Conservation (phyloP, 1,140 invertebrate species). For the Caenorhabditis briggsae region DNA sequence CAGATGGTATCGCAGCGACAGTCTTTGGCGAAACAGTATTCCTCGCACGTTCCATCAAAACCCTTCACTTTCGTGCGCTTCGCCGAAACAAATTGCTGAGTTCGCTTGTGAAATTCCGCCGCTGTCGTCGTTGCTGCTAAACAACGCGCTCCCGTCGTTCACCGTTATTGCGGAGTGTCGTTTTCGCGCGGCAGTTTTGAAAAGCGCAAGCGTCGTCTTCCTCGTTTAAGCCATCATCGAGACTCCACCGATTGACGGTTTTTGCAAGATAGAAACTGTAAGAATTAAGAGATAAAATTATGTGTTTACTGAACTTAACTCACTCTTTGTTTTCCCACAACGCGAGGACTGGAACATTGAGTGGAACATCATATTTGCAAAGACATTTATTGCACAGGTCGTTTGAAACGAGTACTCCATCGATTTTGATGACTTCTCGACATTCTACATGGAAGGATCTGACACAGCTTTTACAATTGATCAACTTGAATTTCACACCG, state of each 20-base stretch:
- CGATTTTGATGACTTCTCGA: not conserved
- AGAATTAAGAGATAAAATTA: not conserved
- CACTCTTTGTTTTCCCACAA: not conserved
- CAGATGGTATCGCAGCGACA: too few species aligned
- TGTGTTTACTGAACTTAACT: not conserved
- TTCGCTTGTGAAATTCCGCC: too few species aligned
- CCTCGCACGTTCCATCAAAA: too few species aligned
- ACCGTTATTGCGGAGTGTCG: constrained; percentile 31
- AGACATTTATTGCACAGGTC: not conserved
- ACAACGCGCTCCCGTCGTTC: not conserved
- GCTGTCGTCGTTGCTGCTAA: not conserved
- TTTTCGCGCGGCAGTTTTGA: constrained; percentile 5
- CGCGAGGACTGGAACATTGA: not conserved
- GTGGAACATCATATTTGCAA: not conserved
- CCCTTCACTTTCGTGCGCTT: too few species aligned
- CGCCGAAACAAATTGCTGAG: too few species aligned
- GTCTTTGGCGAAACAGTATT: too few species aligned
- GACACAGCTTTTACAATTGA: not conserved
- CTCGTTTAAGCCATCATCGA: not conserved
- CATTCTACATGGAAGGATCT: not conserved
- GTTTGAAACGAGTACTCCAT: not conserved
- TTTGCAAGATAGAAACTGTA: constrained; percentile 14
- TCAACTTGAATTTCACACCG: not conserved
- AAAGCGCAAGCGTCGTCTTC: not conserved
- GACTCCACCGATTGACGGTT: too few species aligned